Conservation (phyloP, 2,113 vertebrate species). For the Rhagologus leucostigma region DNA sequence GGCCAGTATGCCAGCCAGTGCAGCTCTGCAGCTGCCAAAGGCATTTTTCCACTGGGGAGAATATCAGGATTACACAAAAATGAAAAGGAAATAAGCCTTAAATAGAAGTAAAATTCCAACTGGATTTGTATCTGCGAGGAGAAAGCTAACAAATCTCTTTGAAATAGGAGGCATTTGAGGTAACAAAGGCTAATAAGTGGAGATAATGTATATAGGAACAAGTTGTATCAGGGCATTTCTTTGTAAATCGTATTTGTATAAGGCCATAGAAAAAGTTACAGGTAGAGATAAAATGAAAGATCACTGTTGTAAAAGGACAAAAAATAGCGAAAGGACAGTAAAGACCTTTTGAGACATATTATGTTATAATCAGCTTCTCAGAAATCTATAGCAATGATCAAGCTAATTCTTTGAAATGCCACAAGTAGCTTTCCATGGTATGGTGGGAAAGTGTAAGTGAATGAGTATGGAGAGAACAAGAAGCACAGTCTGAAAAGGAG, state of each 20-base stretch:
- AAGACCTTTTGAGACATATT: neutral
- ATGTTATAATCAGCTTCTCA: neutral
- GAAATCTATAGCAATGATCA: neutral
- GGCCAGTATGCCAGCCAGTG: neutral
- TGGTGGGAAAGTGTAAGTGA: neutral
- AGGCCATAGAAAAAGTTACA: neutral
- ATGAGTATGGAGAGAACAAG: neutral
- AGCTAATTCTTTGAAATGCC: neutral
- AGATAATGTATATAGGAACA: neutral
- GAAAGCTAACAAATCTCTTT: neutral
- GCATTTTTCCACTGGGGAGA: neutral
- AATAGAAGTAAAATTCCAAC: neutral
- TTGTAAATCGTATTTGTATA: conserved; percentile 1
- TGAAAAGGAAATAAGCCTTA: neutral
- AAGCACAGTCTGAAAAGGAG: neutral
- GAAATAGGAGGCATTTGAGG: neutral
- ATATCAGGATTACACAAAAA: neutral
- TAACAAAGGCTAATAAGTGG: neutral
- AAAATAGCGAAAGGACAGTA: neutral
- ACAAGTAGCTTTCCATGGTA: neutral
- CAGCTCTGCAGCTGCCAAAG: neutral
- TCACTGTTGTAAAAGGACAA: neutral
- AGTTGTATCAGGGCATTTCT: neutral
- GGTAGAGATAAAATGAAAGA: neutral
- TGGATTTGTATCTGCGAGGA: neutral